Conservation (phyloP, 1,140 invertebrate species). For the Pachyrhynchus sulphureomaculatus region DNA sequence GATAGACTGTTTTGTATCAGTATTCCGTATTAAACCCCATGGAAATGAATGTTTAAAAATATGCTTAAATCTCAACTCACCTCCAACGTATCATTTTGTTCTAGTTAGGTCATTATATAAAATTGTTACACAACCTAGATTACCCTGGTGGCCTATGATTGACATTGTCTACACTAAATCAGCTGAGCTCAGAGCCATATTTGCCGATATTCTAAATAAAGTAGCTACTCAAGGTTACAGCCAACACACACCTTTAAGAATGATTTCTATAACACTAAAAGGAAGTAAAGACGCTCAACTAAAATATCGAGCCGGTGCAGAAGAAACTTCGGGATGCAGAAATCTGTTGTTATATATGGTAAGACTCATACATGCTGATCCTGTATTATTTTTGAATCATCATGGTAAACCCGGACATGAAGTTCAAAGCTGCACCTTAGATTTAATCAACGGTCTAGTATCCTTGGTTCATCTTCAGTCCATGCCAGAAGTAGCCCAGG, state of each 20-base stretch:
- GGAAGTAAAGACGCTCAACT: constrained; percentile 78
- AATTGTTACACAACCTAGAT: constrained; percentile 84
- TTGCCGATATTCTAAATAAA: constrained; percentile 94
- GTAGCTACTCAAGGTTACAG: constrained; percentile 85
- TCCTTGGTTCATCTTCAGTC: constrained; percentile 92
- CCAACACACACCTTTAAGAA: constrained; percentile 80
- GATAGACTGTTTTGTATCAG: constrained; percentile 97
- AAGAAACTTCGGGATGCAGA: constrained; percentile 85
- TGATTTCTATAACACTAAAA: constrained; percentile 85
- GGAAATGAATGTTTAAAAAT: constrained; percentile 95
- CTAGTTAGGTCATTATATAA: constrained; percentile 87
- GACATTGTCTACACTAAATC: constrained; percentile 93
- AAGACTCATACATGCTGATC: constrained; percentile 91
- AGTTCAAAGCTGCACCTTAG: constrained; percentile 91
- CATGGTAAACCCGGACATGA: constrained; percentile 93
- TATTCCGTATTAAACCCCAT: constrained; percentile 95
- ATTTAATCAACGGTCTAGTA: constrained; percentile 94
- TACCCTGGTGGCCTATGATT: constrained; percentile 98
- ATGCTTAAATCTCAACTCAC: constrained; percentile 84
- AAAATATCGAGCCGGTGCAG: constrained; percentile 82
- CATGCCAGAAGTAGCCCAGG: constrained; percentile 92
- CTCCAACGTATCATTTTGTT: constrained; percentile 90
- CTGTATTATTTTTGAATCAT: constrained; percentile 93
- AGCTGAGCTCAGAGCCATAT: constrained; percentile 88
- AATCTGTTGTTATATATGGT: constrained; percentile 90